Evolutionary conservation across 2,797 vertebrate genomes (phyloP).

Genomic region (Pteropus rufus): DNA sequence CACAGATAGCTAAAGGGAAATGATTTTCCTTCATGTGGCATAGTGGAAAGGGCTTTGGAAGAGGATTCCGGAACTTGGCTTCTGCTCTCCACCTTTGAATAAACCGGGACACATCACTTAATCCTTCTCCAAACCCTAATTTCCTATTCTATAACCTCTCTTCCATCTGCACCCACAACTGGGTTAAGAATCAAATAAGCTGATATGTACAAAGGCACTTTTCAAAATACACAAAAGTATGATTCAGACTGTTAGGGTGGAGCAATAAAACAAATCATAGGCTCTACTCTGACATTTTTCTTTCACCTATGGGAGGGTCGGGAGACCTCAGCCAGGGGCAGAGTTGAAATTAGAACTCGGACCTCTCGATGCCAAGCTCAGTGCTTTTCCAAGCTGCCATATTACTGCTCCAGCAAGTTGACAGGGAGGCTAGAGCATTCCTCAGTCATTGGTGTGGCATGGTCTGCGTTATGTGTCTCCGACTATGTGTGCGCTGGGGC

Average conservation of each 20-base stretch:
- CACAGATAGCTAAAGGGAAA: not conserved
- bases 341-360: not conserved
- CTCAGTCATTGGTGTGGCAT: not conserved
- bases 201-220: not conserved
- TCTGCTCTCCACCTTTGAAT: not conserved
- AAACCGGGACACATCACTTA: not conserved
- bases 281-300: not conserved
- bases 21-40: not conserved
- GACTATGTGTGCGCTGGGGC: not conserved
- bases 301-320: not conserved
- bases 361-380: not conserved
- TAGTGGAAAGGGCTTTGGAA: not conserved
- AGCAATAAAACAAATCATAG: not conserved
- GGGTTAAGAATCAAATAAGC: not conserved
- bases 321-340: not conserved
- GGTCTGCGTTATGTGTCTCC: not conserved
- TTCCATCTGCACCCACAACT: not conserved
- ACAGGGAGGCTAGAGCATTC: not conserved
- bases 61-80: not conserved
- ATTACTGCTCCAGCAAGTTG: not conserved
- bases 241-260: not conserved
- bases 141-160: not conserved
- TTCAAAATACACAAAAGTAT: not conserved
- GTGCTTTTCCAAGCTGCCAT: not conserved
- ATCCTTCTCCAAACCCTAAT: not conserved